phyloP scores from a whole-genome alignment of 2,797 vertebrate species.

The Danio aesculapii region DNA sequence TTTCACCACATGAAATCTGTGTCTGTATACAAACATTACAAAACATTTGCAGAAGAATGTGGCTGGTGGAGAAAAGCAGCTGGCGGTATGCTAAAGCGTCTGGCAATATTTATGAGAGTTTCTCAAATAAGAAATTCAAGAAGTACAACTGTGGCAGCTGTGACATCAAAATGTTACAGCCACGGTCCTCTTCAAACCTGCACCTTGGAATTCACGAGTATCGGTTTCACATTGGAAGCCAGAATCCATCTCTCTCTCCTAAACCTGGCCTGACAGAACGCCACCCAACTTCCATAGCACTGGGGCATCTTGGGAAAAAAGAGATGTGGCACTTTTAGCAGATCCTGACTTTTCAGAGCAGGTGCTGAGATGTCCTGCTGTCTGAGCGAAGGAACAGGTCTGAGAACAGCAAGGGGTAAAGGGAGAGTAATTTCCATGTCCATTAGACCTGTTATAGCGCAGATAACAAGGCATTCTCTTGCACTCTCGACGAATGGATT shows the following conservation, averaged over 20 bases:
- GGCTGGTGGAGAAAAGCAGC: constrained; percentile 78
- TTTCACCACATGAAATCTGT: constrained; percentile 11
- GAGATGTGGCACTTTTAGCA: constrained; percentile 56
- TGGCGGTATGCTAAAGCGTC: constrained; percentile 79
- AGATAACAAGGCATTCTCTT: not conserved
- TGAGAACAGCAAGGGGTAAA: constrained; percentile 1
- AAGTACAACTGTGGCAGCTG: constrained; percentile 79
- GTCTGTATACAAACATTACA: constrained; percentile 56
- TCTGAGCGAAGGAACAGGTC: constrained; percentile 16
- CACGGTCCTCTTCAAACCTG: constrained; percentile 65
- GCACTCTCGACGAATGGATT: not conserved
- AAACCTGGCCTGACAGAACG: constrained; percentile 66
- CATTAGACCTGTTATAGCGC: not conserved
- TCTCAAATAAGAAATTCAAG: constrained; percentile 78
- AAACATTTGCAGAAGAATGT: constrained; percentile 75
- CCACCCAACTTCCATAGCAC: constrained; percentile 50
- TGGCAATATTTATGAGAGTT: constrained; percentile 76
- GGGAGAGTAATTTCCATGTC: constrained; percentile 31
- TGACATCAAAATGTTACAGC: constrained; percentile 80
- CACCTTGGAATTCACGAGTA: constrained; percentile 71
- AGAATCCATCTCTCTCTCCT: constrained; percentile 61
- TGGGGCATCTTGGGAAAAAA: constrained; percentile 6
- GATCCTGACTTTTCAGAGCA: constrained; percentile 47
- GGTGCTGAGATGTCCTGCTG: constrained; percentile 18
- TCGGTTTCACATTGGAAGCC: constrained; percentile 72